These are phyloP conservation scores for Antheraea assamensis DNA, from an alignment of 2,888 invertebrate genomes.

Conservation along the genomic window DNA sequence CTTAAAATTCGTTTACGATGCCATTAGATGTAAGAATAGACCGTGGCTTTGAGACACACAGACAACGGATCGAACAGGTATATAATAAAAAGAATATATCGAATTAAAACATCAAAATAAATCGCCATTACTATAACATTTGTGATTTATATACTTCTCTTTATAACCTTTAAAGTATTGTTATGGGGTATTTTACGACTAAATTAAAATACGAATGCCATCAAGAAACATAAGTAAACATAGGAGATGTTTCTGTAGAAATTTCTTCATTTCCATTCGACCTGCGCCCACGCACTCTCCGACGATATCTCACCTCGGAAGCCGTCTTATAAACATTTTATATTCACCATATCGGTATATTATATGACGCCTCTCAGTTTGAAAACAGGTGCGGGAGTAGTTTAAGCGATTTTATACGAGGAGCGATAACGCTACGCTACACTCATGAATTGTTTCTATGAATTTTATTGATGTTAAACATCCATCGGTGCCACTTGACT, in stretches of 20 bases:
- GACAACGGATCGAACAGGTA: background rate
- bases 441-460: background rate
- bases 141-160: background rate
- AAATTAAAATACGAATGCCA: conserved; percentile 25
- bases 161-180: conserved; percentile 13
- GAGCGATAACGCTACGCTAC: conserved; percentile 10
- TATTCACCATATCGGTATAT: conserved; percentile 47
- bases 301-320: conserved; percentile 44
- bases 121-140: background rate
- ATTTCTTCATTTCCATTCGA: conserved; percentile 52
- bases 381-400: background rate
- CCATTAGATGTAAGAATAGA: background rate
- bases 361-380: background rate
- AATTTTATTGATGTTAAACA: background rate
- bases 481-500: too few species aligned
- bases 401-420: conserved; percentile 13
- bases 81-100: background rate
- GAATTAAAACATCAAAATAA: background rate
- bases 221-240: conserved; percentile 25
- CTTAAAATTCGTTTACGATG: background rate
- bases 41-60: background rate
- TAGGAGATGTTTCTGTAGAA: conserved; percentile 30
- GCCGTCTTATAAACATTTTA: conserved; percentile 57
- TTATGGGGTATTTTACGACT: conserved; percentile 16
- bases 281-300: conserved; percentile 52